Evolutionary conservation across 2,888 invertebrate species (phyloP), one percentile per base, ranked within the genome.

Genomic region (Aporophyla nigra): DNA sequence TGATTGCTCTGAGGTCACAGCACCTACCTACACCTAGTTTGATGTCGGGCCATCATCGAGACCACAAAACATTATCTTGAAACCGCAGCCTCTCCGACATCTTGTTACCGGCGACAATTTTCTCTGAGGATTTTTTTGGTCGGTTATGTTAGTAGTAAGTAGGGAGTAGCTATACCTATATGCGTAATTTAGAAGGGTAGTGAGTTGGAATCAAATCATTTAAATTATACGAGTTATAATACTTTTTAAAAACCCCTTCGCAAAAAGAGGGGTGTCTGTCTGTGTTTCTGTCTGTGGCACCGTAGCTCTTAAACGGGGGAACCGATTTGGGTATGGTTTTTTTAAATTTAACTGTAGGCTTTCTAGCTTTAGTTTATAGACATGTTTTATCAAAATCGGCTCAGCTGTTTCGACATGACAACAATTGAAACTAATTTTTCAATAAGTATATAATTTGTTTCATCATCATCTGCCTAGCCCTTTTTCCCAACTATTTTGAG

Each of bases 21-120:
- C 51, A 56, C 21, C 81, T 62, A 62, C 86, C 83, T 85, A 72
- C 87, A 87, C 77, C 93, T 93, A 87, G 93, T 94, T 93, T 90
- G 86, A 87, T 84, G 84, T 82, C 80, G 86, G 81, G 87, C 92
- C 90, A 91, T 91, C 93, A 90, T 68, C 19, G 63, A 63, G 24
- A 88, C 88, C 87, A 78, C 87, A 87, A 78, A 83, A 88, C 85
- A 87, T 87, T 88, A 87, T 93, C 89, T 94, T 93, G 93, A 88
- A 95, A 95, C 95, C 88, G 83, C 85, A 87, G 86, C 79, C 76
- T 74, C 75, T 74, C 79, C 78, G 58, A 88, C 91, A 89, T 92
- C 95, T 95, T 92, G 95, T 95, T 95, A 95, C 91, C 82, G 88
- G 90, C 87, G 93, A 94, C 94, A 94, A 94, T 93, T 93, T 93